Conservation (phyloP, 2,113 vertebrate species). For the Rhombomys opimus region DNA sequence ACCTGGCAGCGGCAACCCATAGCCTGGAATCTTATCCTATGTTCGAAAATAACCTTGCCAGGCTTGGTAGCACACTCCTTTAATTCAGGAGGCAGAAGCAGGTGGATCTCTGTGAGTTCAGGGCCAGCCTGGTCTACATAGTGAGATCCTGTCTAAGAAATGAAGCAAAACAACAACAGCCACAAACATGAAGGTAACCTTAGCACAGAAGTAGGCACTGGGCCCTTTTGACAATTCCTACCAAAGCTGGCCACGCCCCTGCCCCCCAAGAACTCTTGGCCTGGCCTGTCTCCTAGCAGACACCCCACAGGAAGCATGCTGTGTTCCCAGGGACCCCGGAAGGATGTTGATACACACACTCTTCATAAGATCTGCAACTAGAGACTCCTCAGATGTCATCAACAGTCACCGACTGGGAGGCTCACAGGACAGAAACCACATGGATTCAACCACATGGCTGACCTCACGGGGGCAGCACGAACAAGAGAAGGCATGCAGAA, state of each 20-base stretch:
- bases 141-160: not conserved
- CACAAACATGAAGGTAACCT: not conserved
- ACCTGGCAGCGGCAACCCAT: not conserved
- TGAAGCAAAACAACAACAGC: not conserved
- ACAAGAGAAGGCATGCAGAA: not conserved
- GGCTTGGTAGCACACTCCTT: not conserved
- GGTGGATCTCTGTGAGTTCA: not conserved
- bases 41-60: not conserved
- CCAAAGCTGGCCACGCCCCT: not conserved
- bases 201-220: not conserved
- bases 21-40: not conserved
- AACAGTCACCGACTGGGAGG: not conserved
- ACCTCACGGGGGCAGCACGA: not conserved
- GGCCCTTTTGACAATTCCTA: not conserved
- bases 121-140: not conserved
- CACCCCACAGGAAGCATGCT: not conserved
- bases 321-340: not conserved
- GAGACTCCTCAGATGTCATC: not conserved
- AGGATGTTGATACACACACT: not conserved
- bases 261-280: not conserved
- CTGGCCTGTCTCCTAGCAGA: not conserved
- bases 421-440: not conserved
- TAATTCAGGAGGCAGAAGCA: not conserved
- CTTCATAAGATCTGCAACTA: not conserved
- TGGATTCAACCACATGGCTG: not conserved